Conservation (phyloP, 2,797 vertebrate species). For the Pitangus sulphuratus region DNA sequence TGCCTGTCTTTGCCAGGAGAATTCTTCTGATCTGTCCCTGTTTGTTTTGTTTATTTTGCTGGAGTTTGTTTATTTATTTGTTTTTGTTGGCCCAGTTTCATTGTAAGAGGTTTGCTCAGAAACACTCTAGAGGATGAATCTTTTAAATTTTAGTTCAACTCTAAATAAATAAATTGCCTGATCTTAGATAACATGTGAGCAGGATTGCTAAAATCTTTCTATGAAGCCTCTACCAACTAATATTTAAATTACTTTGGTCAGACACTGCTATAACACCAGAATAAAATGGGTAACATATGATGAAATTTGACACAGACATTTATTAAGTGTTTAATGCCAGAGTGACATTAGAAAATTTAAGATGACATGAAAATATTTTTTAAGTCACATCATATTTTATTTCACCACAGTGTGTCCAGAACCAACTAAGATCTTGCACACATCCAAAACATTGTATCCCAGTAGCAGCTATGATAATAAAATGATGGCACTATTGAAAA, state of each 20-base stretch:
- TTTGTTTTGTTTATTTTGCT: not conserved
- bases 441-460: not conserved
- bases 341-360: not conserved
- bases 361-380: not conserved
- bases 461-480: not conserved
- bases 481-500: not conserved
- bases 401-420: not conserved
- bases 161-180: not conserved
- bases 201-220: not conserved
- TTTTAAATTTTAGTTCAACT: slow-evolving; percentile 3
- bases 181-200: not conserved
- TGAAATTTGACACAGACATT: slow-evolving; percentile 27
- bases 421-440: not conserved
- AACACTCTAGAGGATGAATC: slow-evolving; percentile 5
- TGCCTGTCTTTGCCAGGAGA: slow-evolving; percentile 59
- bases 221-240: not conserved
- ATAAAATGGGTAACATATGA: slow-evolving; percentile 31
- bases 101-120: slow-evolving; percentile 31
- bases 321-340: not conserved
- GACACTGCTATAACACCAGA: slow-evolving; percentile 20
- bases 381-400: not conserved
- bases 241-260: not conserved
- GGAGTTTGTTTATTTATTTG: slow-evolving; percentile 8
- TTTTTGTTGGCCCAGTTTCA: slow-evolving; percentile 59
- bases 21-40: not conserved